Base-by-base conservation (phyloP, 2,888 invertebrate genomes). In the Neocrepidodera transversa region DNA sequence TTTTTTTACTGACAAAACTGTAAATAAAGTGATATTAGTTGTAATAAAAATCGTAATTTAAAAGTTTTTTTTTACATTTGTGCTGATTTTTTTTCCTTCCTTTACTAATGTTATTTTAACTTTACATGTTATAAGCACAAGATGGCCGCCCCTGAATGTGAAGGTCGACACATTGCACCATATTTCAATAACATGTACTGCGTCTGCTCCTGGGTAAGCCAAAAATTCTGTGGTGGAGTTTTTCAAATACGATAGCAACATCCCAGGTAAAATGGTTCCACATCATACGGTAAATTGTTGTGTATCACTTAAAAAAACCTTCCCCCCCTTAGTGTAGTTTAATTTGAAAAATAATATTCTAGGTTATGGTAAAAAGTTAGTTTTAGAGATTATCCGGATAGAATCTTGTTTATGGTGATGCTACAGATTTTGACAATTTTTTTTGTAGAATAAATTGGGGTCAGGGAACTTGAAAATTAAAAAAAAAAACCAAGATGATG, bases 71-170 rank as follows among this genome's bases (percentile, higher is more conserved):
- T n/a, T 40, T 49, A 36, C 43, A 45, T 54, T 63, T 60, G 35
- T n/a, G n/a, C 64, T 67, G 52, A 51, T 51, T 53, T 54, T 45
- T 62, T 59, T 26, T 62, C 59, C 63, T 62, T 68, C 66, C 62
- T 62, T 65, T 67, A 72, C 72, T 75, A 74, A 74, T 74, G n/a
- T 62, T 71, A 47, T 73, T 74, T 74, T 74, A 68, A 69, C 69
- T 74, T 75, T 75, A 68, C 75, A 75, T 75, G 75, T 72, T 74
- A 70, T 70, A 61, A 65, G 64, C 68, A n/a, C n/a, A 67, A 69
- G 64, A 69, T 64, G 65, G 65, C 59, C 66, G 57, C 67, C 59
- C 61, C 54, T 54, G 48, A 51, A 54, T 48, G 51, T 64, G 45
- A 38, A n/a, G 55, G 35, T 53, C 58, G 20, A 45, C 61, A 59